Evolutionary conservation across 2,797 vertebrate species (phyloP).

Genomic region (Alcedo quadribrachys): DNA sequence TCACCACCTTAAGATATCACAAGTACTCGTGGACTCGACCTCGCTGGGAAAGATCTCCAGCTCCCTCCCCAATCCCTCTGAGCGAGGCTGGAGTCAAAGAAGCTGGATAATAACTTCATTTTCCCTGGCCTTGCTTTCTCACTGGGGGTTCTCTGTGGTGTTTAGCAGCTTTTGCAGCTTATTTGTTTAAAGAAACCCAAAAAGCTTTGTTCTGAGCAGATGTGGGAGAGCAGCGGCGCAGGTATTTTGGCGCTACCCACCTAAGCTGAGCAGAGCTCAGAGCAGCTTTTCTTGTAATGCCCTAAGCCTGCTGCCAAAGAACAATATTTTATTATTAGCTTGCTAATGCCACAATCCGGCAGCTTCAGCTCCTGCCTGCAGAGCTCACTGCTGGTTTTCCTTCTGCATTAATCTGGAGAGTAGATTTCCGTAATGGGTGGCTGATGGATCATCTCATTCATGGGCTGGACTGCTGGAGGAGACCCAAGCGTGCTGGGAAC

Average conservation of each 20-base stretch:
- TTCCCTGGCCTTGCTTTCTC: neutral
- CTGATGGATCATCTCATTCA: accelerated
- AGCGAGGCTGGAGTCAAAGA: neutral
- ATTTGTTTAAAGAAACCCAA: neutral
- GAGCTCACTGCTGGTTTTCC: neutral
- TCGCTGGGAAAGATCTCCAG: accelerated
- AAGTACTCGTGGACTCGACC: accelerated
- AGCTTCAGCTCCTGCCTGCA: neutral
- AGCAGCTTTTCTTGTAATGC: neutral
- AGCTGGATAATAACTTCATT: neutral
- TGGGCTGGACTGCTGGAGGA: neutral
- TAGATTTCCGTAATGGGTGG: neutral
- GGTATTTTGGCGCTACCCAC: neutral
- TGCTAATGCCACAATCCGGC: neutral
- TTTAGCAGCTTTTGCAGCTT: neutral
- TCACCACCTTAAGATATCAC: neutral
- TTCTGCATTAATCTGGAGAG: neutral
- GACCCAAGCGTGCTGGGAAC: neutral
- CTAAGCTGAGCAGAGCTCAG: neutral
- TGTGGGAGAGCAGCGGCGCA: accelerated
- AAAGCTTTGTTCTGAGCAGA: neutral
- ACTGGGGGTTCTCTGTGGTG: neutral
- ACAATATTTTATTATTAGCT: neutral
- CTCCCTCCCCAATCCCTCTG: neutral
- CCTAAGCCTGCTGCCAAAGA: neutral